A percentile compares a stretch with the other conserved stretches of the same genome.
phyloP scores from a whole-genome alignment of 2,113 vertebrate genomes.

The Elephas maximus region DNA sequence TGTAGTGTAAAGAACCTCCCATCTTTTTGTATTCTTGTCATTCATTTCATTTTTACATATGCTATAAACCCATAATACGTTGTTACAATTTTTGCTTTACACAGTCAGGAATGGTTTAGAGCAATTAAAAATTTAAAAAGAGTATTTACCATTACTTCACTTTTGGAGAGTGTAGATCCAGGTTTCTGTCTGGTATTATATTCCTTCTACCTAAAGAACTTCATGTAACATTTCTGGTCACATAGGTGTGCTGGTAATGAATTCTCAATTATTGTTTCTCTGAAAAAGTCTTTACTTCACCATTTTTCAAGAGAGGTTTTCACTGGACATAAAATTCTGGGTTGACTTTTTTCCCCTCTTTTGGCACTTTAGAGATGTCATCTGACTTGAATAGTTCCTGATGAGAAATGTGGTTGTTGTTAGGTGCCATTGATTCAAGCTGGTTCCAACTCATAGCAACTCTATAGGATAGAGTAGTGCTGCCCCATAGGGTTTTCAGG shows the following conservation, averaged over 20 bases:
- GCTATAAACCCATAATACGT: rapidly evolving
- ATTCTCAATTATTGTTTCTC: not conserved
- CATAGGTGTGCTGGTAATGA: not conserved
- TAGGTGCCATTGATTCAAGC: too few species aligned
- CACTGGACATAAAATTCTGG: not conserved
- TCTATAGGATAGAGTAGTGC: too few species aligned
- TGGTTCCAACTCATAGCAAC: too few species aligned
- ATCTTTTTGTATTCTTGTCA: not conserved
- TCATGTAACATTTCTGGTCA: not conserved
- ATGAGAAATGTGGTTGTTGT: not conserved
- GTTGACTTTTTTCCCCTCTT: not conserved
- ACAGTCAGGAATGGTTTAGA: not conserved
- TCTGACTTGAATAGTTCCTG: not conserved
- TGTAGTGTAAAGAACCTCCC: not conserved
- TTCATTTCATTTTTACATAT: not conserved
- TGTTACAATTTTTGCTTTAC: not conserved
- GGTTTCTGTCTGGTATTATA: not conserved
- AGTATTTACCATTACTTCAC: not conserved
- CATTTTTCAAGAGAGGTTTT: not conserved
- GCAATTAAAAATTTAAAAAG: not conserved
- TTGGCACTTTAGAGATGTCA: not conserved
- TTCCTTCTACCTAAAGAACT: not conserved
- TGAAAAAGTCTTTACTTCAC: not conserved
- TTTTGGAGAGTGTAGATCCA: not conserved
- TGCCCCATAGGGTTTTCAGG: too few species aligned